A percentile compares a stretch with the other conserved stretches of the same genome.
Evolutionary conservation across 64 coral and sea anemone genomes (phyloP).

Genomic region (Astreopora myriophthalma): DNA sequence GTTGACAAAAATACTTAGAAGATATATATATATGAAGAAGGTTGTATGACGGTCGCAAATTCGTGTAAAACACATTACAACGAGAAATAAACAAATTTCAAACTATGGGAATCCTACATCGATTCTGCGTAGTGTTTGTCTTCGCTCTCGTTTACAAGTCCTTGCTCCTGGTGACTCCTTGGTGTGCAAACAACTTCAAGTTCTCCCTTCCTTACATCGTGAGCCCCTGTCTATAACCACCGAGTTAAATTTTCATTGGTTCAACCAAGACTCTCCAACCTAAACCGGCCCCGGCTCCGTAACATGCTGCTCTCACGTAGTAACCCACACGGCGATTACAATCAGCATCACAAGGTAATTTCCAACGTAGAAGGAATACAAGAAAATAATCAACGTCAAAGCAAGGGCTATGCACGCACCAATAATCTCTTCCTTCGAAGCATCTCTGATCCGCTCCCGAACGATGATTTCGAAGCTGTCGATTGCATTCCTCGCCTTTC

Average conservation of each 20-base stretch:
- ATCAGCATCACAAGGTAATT: slow-evolving; percentile 63
- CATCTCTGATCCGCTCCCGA: background rate
- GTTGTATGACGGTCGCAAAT: background rate
- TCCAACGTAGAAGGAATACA: slow-evolving; percentile 49
- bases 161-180: background rate
- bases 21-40: background rate
- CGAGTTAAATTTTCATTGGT: background rate
- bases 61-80: background rate
- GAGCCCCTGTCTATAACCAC: background rate
- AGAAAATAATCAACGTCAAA: slow-evolving; percentile 52
- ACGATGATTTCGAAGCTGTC: slow-evolving; percentile 60
- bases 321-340: slow-evolving; percentile 59
- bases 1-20: background rate
- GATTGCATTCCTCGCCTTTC: slow-evolving; percentile 45
- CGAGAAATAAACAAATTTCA: background rate
- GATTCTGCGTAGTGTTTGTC: background rate
- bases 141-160: background rate
- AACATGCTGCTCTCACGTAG: background rate
- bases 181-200: background rate
- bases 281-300: background rate
- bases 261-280: background rate
- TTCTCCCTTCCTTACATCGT: background rate
- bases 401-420: slow-evolving; percentile 31
- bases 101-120: background rate
- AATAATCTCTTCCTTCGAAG: slow-evolving; percentile 9